phyloP scores from a whole-genome alignment of 2,797 vertebrate genomes.

The Crax fasciolata region DNA sequence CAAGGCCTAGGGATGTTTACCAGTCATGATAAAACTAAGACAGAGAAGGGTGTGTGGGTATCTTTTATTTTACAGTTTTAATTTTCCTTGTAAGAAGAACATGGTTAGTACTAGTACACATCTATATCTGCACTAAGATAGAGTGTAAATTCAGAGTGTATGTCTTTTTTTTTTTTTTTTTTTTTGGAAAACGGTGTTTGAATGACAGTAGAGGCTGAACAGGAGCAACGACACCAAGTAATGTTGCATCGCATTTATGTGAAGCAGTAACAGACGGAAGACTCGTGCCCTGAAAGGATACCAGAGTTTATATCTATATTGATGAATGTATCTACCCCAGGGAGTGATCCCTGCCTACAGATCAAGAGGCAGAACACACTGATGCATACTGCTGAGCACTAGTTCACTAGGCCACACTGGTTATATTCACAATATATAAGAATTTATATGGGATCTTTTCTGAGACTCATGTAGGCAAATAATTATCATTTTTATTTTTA shows the following conservation, averaged over 20 bases:
- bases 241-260: background rate
- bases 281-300: background rate
- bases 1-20: background rate
- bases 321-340: background rate
- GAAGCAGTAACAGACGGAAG: background rate
- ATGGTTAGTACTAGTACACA: background rate
- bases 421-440: background rate
- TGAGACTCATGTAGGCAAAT: background rate
- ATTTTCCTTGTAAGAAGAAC: background rate
- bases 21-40: background rate
- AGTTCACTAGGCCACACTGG: background rate
- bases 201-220: background rate
- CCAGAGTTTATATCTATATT: background rate
- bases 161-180: background rate
- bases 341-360: background rate
- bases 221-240: background rate
- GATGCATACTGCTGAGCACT: background rate
- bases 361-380: background rate
- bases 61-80: background rate
- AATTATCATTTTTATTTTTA: background rate
- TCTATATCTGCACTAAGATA: background rate
- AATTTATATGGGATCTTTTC: background rate
- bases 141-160: background rate
- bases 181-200: background rate
- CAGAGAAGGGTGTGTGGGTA: background rate